phyloP scores from a whole-genome alignment of 2,888 invertebrate genomes.

The Tachina lurida region DNA sequence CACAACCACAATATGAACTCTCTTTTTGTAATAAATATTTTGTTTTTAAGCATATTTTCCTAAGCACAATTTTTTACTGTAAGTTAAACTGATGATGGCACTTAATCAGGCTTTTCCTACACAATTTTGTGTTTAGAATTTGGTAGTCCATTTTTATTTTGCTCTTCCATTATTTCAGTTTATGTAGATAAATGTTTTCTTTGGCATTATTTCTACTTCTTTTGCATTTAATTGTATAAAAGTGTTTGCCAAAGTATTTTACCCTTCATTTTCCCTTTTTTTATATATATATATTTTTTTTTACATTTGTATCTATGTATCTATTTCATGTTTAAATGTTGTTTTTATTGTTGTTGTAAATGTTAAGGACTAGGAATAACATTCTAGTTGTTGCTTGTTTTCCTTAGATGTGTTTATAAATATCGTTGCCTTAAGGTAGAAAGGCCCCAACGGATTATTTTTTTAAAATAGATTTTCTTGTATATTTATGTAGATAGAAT shows the following conservation, averaged over 20 bases:
- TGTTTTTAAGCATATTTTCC: slow-evolving; percentile 40
- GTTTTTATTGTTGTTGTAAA: background rate
- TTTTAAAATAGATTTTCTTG: no score
- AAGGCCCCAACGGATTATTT: no score
- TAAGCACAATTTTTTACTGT: slow-evolving; percentile 17
- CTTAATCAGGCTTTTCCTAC: slow-evolving; percentile 54
- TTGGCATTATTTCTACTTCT: background rate
- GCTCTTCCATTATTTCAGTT: slow-evolving; percentile 2
- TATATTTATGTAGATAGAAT: no score
- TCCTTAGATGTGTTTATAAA: no score
- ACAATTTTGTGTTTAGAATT: slow-evolving; percentile 30
- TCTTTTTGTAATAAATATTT: slow-evolving; percentile 35
- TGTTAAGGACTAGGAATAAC: slow-evolving; percentile 14
- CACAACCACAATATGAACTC: slow-evolving; percentile 44
- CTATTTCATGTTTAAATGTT: background rate
- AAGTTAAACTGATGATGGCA: slow-evolving; percentile 48
- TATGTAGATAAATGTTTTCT: background rate
- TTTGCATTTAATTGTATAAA: slow-evolving; percentile 40
- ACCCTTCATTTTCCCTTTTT: background rate
- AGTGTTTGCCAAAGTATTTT: slow-evolving; percentile 36
- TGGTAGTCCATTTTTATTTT: slow-evolving; percentile 3
- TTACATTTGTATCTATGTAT: slow-evolving; percentile 5
- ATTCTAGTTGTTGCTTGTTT: slow-evolving; percentile 4
- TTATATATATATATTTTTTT: background rate
- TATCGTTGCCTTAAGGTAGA: no score